phyloP scores from a whole-genome alignment of 2,113 vertebrate genomes.

The Neolamprologus toae region DNA sequence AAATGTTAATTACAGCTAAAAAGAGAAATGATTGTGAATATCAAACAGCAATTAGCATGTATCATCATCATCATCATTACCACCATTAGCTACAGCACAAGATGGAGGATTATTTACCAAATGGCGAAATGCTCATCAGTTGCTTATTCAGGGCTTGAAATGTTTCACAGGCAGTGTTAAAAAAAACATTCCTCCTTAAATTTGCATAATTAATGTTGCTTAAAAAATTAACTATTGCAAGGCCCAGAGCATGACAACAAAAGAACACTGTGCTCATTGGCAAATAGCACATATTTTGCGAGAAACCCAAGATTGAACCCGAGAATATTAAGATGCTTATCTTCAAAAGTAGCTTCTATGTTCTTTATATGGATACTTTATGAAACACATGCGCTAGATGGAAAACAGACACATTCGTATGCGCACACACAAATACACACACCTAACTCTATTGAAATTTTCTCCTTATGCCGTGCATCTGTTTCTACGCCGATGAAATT shows the following conservation, averaged over 20 bases:
- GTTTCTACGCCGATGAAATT: slow-evolving; percentile 2
- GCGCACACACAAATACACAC: neutral
- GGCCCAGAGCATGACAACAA: neutral
- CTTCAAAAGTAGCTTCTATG: neutral
- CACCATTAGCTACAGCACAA: slow-evolving; percentile 49
- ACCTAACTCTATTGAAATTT: neutral
- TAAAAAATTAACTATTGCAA: slow-evolving; percentile 21
- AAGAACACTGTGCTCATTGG: neutral
- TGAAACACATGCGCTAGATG: neutral
- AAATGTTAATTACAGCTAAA: slow-evolving; percentile 65
- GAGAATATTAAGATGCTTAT: neutral
- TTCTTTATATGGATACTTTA: neutral
- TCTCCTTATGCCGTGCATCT: neutral
- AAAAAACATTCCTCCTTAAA: neutral
- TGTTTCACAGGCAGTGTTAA: slow-evolving; percentile 18
- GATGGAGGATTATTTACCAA: slow-evolving; percentile 65
- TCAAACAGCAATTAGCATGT: slow-evolving; percentile 67
- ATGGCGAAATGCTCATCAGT: slow-evolving; percentile 49
- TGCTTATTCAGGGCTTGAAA: slow-evolving; percentile 42
- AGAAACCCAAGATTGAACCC: neutral
- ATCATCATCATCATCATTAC: slow-evolving; percentile 67
- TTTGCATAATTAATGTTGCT: slow-evolving; percentile 49
- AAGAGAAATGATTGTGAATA: slow-evolving; percentile 64
- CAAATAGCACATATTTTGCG: neutral
- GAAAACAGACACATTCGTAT: neutral